phyloP scores from a whole-genome alignment of 2,113 vertebrate genomes.

The Passer montanus region DNA sequence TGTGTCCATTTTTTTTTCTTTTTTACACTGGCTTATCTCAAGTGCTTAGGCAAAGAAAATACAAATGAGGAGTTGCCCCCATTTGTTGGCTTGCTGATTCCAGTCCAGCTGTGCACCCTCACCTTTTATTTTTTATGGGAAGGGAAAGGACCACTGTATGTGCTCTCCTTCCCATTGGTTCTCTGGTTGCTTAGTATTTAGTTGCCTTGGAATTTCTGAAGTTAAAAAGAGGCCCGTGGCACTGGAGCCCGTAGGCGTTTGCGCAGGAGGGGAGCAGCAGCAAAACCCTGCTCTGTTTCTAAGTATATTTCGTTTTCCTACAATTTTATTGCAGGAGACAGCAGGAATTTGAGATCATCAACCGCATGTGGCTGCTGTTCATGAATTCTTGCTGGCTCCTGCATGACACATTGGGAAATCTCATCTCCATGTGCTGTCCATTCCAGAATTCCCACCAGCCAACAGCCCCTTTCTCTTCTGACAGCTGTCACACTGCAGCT shows the following conservation, averaged over 20 bases:
- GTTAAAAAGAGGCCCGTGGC: conserved; percentile 49
- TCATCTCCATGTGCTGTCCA: background rate
- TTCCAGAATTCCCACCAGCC: background rate
- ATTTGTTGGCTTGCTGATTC: background rate
- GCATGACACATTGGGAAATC: conserved; percentile 36
- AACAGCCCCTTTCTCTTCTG: background rate
- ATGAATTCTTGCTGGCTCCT: conserved; percentile 31
- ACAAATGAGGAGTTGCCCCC: background rate
- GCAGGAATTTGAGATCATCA: conserved; percentile 68
- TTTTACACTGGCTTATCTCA: background rate
- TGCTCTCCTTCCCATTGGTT: conserved; percentile 55
- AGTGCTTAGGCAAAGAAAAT: background rate
- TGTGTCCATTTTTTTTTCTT: background rate
- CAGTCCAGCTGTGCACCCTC: background rate
- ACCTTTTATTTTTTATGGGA: conserved; percentile 5
- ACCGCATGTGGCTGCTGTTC: conserved; percentile 53
- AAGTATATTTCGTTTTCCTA: conserved; percentile 71
- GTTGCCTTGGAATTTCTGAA: conserved; percentile 76
- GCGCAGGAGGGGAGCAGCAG: conserved; percentile 74
- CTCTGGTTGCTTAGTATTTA: conserved; percentile 71
- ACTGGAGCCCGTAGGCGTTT: conserved; percentile 65
- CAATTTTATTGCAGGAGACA: conserved; percentile 33
- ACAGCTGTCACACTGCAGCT: background rate
- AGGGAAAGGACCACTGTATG: background rate
- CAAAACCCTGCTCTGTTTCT: conserved; percentile 62